Evolutionary conservation across 2,888 invertebrate species (phyloP), one percentile per base, ranked within the genome.

Genomic region (Bibio marci): DNA sequence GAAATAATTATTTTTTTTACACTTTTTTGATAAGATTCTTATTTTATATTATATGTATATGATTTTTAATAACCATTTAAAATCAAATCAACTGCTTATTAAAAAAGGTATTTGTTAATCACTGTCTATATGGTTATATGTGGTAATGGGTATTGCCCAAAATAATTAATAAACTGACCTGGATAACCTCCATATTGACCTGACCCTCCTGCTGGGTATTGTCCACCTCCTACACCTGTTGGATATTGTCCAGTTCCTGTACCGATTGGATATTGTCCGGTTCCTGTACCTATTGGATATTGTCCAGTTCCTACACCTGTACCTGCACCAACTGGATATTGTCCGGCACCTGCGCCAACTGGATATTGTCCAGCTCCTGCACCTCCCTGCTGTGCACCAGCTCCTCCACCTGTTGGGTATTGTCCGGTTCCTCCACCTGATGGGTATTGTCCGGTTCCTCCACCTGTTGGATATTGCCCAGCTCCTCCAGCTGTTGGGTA

Each of bases 381-480:
- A 14, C 14, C 14, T 12, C 13, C 7, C n/a, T n/a, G n/a, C n/a
- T n/a, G n/a, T n/a, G n/a, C n/a, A 22, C 22, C 22, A 2, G 31
- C 6, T 4, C 31, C 30, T 28, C 37, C 30, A 12, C 15, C 19
- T 6, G 4, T 8, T 10, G 11, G 15, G 4, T 14, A 12, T 17
- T 36, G 36, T 7, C 27, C 27, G 3, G 12, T 8, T 4, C 31
- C 30, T 28, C 37, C 30, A 12, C 15, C 19, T 6, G 4, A 4
- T 10, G 11, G 15, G 4, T 14, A 12, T 17, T 36, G 36, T 7
- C 27, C 27, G 3, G 12, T 12, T 6, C 4, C 11, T 11, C 30
- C 32, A 25, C 14, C 17, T 13, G 15, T n/a, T 31, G 37, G 37
- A 40, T 40, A 40, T 27, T 37, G 32, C 7, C 36, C 40, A 8